These are phyloP conservation scores for Callipepla squamata DNA, from an alignment of 2,113 vertebrate genomes.

Conservation along the genomic window DNA sequence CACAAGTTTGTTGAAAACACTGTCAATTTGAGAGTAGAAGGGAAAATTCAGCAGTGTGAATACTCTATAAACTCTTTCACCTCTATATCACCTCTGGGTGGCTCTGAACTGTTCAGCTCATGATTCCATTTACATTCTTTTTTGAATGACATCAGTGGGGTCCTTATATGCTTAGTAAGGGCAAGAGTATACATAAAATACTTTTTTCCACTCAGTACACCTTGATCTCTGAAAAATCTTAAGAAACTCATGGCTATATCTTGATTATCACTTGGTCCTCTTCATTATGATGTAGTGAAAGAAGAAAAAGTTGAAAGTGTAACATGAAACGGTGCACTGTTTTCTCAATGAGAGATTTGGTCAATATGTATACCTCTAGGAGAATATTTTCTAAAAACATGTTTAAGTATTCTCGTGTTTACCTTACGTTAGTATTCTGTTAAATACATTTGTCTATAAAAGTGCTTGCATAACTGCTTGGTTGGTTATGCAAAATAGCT, in stretches of 20 bases:
- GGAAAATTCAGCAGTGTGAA: neutral
- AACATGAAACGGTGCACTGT: neutral
- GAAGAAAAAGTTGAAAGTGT: neutral
- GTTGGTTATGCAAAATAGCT: neutral
- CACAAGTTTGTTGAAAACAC: neutral
- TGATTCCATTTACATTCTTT: neutral
- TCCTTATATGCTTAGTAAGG: neutral
- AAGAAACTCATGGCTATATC: neutral
- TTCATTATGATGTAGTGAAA: neutral
- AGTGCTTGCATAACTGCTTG: neutral
- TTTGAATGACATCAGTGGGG: neutral
- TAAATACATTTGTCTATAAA: neutral
- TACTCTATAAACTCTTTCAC: neutral
- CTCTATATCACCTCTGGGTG: neutral
- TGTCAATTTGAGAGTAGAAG: neutral
- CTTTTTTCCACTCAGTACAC: neutral
- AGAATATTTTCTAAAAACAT: neutral
- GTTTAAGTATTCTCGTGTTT: neutral
- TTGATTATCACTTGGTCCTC: neutral
- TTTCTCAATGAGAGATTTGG: neutral
- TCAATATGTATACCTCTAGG: neutral
- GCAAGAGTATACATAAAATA: neutral
- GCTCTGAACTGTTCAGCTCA: neutral
- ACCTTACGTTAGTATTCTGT: neutral
- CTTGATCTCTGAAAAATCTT: neutral